Percentiles rank a stretch among this genome's conserved stretches.
phyloP scores from a whole-genome alignment of 2,888 invertebrate genomes.

The Cosmorhoe ocellata region DNA sequence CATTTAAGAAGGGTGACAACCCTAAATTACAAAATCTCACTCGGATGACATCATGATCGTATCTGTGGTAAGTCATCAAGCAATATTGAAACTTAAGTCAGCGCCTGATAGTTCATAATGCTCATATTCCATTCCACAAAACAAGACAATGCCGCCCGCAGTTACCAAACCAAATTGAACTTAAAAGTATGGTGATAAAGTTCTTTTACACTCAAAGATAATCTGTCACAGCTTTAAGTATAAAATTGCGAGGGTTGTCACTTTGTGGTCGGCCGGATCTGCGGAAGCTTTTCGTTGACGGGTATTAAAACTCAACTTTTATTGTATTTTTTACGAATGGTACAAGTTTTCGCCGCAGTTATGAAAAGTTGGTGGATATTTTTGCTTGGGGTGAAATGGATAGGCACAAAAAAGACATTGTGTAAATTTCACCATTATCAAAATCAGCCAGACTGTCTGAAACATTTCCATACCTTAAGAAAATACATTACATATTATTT shows the following conservation, averaged over 20 bases:
- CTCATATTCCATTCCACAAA: not conserved
- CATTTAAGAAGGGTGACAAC: conserved; percentile 63
- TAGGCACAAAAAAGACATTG: not conserved
- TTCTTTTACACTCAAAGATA: not conserved
- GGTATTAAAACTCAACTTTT: conserved; percentile 30
- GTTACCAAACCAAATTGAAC: not conserved
- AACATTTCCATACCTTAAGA: too few species aligned
- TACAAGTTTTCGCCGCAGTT: conserved; percentile 13
- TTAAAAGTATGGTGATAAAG: not conserved
- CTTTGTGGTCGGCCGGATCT: conserved; percentile 32
- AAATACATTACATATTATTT: too few species aligned
- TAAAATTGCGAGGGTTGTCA: conserved; percentile 29
- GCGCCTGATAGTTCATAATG: not conserved
- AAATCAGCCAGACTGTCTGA: too few species aligned
- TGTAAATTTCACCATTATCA: too few species aligned
- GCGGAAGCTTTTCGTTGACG: conserved; percentile 26
- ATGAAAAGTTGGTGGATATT: conserved; percentile 13
- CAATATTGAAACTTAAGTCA: conserved; percentile 9
- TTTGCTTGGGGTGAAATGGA: conserved; percentile 10
- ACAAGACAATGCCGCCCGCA: not conserved
- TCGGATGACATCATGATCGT: not conserved
- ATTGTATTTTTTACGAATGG: conserved; percentile 25
- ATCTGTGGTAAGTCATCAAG: not conserved
- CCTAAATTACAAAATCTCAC: conserved; percentile 34
- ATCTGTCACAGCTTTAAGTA: conserved; percentile 1